Evolutionary conservation across 2,888 invertebrate species (phyloP).

Genomic region (Anthoptus insignis): DNA sequence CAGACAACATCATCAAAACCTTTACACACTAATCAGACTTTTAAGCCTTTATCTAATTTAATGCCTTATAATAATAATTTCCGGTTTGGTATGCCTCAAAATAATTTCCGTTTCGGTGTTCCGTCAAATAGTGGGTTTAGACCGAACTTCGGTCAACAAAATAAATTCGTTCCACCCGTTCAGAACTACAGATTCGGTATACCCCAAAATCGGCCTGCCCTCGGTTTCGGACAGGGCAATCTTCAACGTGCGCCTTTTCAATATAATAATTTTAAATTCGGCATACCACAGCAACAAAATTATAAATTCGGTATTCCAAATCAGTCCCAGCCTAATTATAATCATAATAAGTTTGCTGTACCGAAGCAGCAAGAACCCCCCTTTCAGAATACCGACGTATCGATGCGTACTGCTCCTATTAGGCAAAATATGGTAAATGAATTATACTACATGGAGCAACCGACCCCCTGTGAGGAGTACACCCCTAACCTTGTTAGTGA

Average conservation of each 20-base stretch:
- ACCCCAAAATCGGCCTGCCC: neutral
- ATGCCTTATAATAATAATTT: constrained; percentile 5
- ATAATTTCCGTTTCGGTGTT: too few relatives aligned
- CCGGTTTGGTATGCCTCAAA: neutral
- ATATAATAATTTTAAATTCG: neutral
- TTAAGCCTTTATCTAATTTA: neutral
- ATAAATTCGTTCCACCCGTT: neutral
- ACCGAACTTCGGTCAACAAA: neutral
- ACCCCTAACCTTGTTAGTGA: neutral
- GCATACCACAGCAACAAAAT: neutral
- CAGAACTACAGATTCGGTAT: neutral
- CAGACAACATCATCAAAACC: too few relatives aligned
- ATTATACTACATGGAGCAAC: neutral
- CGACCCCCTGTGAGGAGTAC: neutral
- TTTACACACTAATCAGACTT: too few relatives aligned
- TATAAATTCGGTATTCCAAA: constrained; percentile 5
- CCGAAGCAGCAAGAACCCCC: neutral
- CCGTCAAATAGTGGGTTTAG: too few relatives aligned
- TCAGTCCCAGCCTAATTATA: neutral
- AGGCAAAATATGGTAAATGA: neutral
- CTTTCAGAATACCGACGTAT: neutral
- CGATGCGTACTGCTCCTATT: neutral
- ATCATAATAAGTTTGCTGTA: neutral
- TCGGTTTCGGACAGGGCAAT: neutral
- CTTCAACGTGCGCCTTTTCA: neutral